These are phyloP conservation scores for Momotus momota DNA, from an alignment of 2,797 vertebrate species.

Conservation along the genomic window DNA sequence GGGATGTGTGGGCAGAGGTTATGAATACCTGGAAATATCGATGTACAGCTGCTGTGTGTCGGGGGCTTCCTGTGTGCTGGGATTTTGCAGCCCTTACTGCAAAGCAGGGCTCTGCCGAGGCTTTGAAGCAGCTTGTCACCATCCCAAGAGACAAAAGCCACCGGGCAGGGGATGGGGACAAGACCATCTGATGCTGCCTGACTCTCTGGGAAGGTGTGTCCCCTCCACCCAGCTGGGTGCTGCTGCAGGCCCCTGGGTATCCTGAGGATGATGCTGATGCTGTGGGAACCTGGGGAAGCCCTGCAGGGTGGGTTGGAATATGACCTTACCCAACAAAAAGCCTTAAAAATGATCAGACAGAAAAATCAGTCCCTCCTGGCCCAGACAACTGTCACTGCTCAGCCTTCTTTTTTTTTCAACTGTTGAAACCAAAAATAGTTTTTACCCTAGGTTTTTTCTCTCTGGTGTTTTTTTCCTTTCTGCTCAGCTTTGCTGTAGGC, in stretches of 20 bases:
- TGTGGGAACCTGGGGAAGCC: background rate
- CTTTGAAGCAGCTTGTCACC: background rate
- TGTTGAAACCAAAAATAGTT: background rate
- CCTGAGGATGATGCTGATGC: rapidly evolving
- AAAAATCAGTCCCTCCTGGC: background rate
- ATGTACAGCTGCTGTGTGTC: background rate
- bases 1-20: background rate
- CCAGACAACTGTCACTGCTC: background rate
- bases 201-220: rapidly evolving
- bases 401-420: background rate
- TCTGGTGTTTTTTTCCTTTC: background rate
- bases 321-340: background rate
- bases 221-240: background rate
- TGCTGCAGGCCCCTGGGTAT: background rate
- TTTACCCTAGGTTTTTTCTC: background rate
- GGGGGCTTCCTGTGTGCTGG: too few species aligned
- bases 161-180: background rate
- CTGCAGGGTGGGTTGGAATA: rapidly evolving
- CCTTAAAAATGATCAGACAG: background rate
- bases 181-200: background rate
- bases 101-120: background rate
- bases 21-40: background rate
- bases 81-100: background rate
- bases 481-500: background rate
- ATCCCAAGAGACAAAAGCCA: background rate